phyloP scores from a whole-genome alignment of 2,888 invertebrate species.

The Drosophila flavopinicola region DNA sequence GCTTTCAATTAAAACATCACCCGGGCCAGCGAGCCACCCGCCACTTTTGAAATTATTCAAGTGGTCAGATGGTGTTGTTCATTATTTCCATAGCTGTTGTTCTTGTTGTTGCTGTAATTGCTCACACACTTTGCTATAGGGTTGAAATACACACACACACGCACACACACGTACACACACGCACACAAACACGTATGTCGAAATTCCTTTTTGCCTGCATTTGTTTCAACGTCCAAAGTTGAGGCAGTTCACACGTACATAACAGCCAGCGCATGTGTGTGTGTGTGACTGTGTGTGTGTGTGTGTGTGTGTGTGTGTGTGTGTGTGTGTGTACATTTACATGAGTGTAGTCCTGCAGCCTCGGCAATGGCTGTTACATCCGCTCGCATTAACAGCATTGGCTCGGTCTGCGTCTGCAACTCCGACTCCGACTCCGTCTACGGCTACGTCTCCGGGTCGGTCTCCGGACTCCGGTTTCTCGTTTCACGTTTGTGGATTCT shows the following conservation, averaged over 20 bases:
- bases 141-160: slow-evolving; percentile 55
- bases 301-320: slow-evolving; percentile 10
- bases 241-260: slow-evolving; percentile 41
- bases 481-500: slow-evolving; percentile 24
- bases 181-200: slow-evolving; percentile 1
- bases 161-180: slow-evolving; percentile 5
- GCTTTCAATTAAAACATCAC: slow-evolving; percentile 78
- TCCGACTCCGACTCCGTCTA: not conserved
- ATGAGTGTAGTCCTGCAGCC: slow-evolving; percentile 42
- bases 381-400: slow-evolving; percentile 63
- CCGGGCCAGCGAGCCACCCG: slow-evolving; percentile 33
- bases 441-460: not conserved
- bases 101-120: slow-evolving; percentile 52
- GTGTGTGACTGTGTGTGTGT: not conserved
- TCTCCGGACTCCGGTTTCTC: slow-evolving; percentile 28
- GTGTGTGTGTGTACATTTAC: slow-evolving; percentile 37
- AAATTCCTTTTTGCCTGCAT: slow-evolving; percentile 23
- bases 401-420: slow-evolving; percentile 19
- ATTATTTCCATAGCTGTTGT: slow-evolving; percentile 65
- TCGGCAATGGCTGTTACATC: slow-evolving; percentile 53
- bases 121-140: slow-evolving; percentile 64
- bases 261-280: slow-evolving; percentile 12
- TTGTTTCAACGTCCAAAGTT: slow-evolving; percentile 38
- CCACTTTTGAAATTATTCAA: slow-evolving; percentile 70
- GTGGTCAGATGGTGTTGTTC: slow-evolving; percentile 79